Evolutionary conservation across 1,140 invertebrate genomes (phyloP), one percentile per base, ranked within the genome.

Genomic region (Cepaea nemoralis): DNA sequence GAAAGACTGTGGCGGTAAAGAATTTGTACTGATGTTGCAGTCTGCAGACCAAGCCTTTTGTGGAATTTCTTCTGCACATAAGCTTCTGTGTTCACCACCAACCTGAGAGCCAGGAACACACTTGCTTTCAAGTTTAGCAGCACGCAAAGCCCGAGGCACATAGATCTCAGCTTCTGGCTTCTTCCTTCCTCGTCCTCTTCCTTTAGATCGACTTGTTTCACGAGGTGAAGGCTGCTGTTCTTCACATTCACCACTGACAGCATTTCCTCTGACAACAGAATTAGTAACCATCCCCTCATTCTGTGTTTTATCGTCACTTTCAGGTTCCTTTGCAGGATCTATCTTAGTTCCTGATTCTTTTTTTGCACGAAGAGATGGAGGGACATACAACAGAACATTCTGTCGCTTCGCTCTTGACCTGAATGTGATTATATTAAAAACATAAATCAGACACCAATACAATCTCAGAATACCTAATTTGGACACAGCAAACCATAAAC

Each of bases 111-210:
- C 12, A 33, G 0, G 22, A 40, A 10, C 71, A 33, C 22, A 35
- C 33, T 74, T 74, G 33, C 24, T 74, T 42, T 74, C 71, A 48
- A 50, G 8, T 31, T 74, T 74, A 24, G 48, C 88, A 83, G 92
- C 92, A 75, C 95, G 92, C 80, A 94, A 91, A 82, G 94, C 94
- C 86, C 94, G 92, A 81, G 95, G 95, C 33, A 96, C 94, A 91
- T 96, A 96, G 48, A 96, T 93, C 10, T 94, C 94, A 8, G 94
- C 93, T 90, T 96, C 95, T 77, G 95, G 95, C 85, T 95, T 93
- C 59, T 83, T 85, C 31, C 40, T 77, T 22, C 83, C 83, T 40
- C 83, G 78, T 45, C 83, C 83, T 73, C 83, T 84, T 48, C 80
- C 80, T 37, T 76, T 81, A 45, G 80, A 45, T 59, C 67, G 50